phyloP scores from a whole-genome alignment of 2,888 invertebrate genomes.

The Kuschelorhynchus macadamiae region DNA sequence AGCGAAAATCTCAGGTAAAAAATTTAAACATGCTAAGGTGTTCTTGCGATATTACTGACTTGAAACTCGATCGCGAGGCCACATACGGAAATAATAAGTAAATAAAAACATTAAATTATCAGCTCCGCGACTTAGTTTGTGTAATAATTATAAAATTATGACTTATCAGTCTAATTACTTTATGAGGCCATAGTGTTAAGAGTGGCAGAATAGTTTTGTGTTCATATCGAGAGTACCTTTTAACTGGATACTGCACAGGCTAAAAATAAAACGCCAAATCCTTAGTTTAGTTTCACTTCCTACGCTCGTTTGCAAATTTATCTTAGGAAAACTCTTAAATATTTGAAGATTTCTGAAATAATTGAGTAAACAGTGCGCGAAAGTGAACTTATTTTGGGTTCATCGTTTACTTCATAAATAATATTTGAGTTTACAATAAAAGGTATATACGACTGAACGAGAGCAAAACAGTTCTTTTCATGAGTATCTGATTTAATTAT shows the following conservation, averaged over 20 bases:
- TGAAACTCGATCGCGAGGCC: conserved; percentile 47
- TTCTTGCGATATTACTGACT: conserved; percentile 32
- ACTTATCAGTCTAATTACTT: conserved; percentile 20
- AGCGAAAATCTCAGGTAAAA: conserved; percentile 36
- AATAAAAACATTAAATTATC: conserved; percentile 52
- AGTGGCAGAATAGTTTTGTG: conserved; percentile 15
- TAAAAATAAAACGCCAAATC: conserved; percentile 28
- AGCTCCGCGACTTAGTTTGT: conserved; percentile 41
- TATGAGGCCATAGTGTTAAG: conserved; percentile 15
- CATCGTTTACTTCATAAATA: conserved; percentile 6
- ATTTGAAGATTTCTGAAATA: conserved; percentile 34
- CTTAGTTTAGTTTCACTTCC: conserved; percentile 27
- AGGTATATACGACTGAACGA: not conserved
- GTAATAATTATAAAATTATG: conserved; percentile 24
- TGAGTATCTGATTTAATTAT: no score
- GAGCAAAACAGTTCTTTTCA: no score
- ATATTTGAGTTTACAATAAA: not conserved
- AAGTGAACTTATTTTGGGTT: conserved; percentile 19
- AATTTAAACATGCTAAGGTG: conserved; percentile 22
- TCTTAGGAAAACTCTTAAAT: conserved; percentile 36
- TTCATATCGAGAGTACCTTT: conserved; percentile 21
- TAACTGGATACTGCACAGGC: conserved; percentile 5
- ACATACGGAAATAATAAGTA: conserved; percentile 48
- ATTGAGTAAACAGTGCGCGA: conserved; percentile 9
- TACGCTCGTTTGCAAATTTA: conserved; percentile 30